These are phyloP conservation scores for Mechanitis messenoides DNA, from an alignment of 2,888 invertebrate genomes.

Conservation along the genomic window DNA sequence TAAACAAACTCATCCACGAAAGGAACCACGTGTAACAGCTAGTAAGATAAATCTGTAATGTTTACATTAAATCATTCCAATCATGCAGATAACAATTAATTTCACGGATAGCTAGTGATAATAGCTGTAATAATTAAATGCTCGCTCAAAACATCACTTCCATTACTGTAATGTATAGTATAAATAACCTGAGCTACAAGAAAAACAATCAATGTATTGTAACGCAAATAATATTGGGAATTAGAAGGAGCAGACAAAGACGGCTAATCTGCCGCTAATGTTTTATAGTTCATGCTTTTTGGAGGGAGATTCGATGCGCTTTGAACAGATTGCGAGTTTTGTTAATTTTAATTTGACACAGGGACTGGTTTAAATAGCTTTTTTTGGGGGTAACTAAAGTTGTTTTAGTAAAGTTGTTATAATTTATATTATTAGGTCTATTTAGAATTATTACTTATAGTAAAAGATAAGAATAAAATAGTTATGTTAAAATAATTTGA, in stretches of 20 bases:
- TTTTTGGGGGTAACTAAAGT: too few relatives aligned
- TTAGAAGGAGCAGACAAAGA: conserved; percentile 37
- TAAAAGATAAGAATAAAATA: too few relatives aligned
- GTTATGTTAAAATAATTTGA: too few relatives aligned
- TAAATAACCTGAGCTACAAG: conserved; percentile 25
- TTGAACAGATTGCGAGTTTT: conserved; percentile 48
- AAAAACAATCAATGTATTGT: conserved; percentile 36
- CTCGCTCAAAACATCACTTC: conserved; percentile 18
- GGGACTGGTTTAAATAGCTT: conserved; percentile 20
- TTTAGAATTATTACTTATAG: too few relatives aligned
- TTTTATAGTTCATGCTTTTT: conserved; percentile 40
- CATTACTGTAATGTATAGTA: conserved; percentile 35
- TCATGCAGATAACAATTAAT: conserved; percentile 1
- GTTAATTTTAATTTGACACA: conserved; percentile 45
- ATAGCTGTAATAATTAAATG: neutral
- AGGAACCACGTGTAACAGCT: too few relatives aligned
- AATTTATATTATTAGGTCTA: too few relatives aligned
- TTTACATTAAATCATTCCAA: neutral
- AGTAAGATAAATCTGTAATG: too few relatives aligned
- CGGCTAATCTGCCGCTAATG: conserved; percentile 53
- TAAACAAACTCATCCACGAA: too few relatives aligned
- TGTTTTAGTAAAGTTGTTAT: too few relatives aligned
- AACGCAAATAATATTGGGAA: conserved; percentile 40
- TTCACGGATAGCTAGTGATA: neutral
- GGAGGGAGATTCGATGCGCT: conserved; percentile 58